phyloP scores from a whole-genome alignment of 2,888 invertebrate genomes.

The Stramonita haemastoma region DNA sequence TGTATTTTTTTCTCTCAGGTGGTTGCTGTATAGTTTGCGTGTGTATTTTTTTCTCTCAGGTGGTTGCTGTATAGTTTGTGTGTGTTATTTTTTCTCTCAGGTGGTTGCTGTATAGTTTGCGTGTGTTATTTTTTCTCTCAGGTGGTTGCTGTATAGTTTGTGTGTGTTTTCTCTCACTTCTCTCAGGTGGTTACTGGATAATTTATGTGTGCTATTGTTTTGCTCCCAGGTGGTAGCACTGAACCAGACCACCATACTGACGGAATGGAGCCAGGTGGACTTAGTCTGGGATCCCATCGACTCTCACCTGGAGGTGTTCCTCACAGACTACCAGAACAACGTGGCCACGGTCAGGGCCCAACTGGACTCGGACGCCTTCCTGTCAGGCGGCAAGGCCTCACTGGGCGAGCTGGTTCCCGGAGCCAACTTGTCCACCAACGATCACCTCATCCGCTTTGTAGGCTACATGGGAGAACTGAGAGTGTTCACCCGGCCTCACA shows the following conservation, averaged over 20 bases:
- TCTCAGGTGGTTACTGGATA: neutral
- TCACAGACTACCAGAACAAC: neutral
- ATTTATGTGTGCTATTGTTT: too few species aligned
- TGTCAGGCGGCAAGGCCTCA: neutral
- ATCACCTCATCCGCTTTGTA: constrained; percentile 11
- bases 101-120: too few species aligned
- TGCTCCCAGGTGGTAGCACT: neutral
- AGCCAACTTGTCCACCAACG: constrained; percentile 10
- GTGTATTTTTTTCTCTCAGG: too few species aligned
- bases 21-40: too few species aligned
- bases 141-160: too few species aligned
- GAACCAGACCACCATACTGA: neutral
- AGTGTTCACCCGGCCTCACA: constrained; percentile 21
- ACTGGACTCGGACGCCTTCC: constrained; percentile 24
- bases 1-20: too few species aligned
- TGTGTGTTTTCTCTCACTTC: too few species aligned
- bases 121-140: too few species aligned
- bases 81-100: too few species aligned
- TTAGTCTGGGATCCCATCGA: constrained; percentile 9
- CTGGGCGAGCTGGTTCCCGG: neutral
- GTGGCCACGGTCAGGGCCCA: constrained; percentile 10
- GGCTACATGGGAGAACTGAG: constrained; percentile 32
- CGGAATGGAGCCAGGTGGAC: constrained; percentile 23
- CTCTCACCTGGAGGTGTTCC: neutral
- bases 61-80: too few species aligned